A percentile compares a stretch with the other conserved stretches of the same genome.
Conservation (phyloP, 2,888 invertebrate genomes). For the Epirrhoe tristata region DNA sequence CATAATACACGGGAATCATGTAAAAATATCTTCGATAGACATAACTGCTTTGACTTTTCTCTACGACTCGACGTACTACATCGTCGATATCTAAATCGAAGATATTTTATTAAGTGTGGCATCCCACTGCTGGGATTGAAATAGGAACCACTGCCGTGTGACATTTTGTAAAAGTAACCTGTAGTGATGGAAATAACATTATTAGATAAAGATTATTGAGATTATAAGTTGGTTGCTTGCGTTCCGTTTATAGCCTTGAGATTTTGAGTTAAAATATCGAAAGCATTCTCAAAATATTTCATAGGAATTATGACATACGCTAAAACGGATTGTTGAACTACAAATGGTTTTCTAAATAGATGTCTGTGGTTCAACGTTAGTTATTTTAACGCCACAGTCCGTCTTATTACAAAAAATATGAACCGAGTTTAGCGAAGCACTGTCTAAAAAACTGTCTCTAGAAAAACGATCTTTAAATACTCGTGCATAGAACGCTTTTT, state of each 20-base stretch:
- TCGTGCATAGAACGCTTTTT: no score
- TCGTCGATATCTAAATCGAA: no score
- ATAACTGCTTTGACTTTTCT: no score
- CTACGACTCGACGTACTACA: no score
- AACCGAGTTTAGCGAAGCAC: no score
- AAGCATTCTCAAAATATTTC: background rate
- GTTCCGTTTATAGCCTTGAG: background rate
- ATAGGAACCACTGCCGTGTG: background rate
- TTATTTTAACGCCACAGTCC: slow-evolving; percentile 23
- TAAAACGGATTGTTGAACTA: slow-evolving; percentile 13
- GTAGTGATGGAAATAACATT: slow-evolving; percentile 1
- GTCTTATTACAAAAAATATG: no score
- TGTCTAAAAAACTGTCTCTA: no score
- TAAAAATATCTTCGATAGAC: no score
- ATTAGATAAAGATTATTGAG: slow-evolving; percentile 1
- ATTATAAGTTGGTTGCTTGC: slow-evolving; percentile 3
- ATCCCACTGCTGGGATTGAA: background rate
- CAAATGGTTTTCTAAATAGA: slow-evolving; percentile 28
- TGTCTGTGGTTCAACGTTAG: slow-evolving; percentile 18
- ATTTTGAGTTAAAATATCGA: background rate
- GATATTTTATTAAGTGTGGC: no score
- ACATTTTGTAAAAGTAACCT: slow-evolving; percentile 1
- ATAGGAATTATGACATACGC: background rate
- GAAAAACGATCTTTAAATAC: no score
- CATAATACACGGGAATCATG: no score